These are phyloP conservation scores for Drosophila biarmipes DNA, from an alignment of 1,140 invertebrate genomes.

Conservation along the genomic window DNA sequence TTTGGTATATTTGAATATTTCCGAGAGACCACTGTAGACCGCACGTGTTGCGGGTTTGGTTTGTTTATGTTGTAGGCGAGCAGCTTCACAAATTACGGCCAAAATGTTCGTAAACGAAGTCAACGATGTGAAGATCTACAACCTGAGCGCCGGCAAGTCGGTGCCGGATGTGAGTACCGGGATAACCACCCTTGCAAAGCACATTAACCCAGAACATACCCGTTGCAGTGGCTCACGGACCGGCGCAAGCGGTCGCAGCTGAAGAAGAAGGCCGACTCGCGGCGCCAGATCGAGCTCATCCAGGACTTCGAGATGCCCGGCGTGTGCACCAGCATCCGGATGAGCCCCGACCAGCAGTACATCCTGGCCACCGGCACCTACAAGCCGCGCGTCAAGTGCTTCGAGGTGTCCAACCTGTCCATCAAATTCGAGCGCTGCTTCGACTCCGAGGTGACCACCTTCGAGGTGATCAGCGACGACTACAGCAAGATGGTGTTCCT, in stretches of 20 bases:
- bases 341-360: conserved; percentile 97
- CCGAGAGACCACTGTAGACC: not conserved
- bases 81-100: conserved; percentile 40
- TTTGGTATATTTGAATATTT: too few relatives aligned
- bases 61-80: conserved; percentile 68
- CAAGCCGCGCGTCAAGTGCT: conserved; percentile 98
- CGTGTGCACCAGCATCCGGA: conserved; percentile 92
- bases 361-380: conserved; percentile 97
- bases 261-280: conserved; percentile 96
- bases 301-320: conserved; percentile 99
- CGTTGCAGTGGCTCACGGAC: conserved; percentile 94
- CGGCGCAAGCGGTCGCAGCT: conserved; percentile 93
- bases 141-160: conserved; percentile 97
- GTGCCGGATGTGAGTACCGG: conserved; percentile 94
- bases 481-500: conserved; percentile 94
- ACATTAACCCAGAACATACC: not conserved
- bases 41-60: conserved; percentile 54
- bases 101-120: conserved; percentile 92
- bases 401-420: conserved; percentile 97
- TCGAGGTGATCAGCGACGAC: conserved; percentile 95
- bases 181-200: conserved; percentile 66
- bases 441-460: conserved; percentile 96
- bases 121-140: conserved; percentile 99
- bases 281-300: conserved; percentile 96
- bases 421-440: conserved; percentile 99